These are phyloP conservation scores for Suillia variegata DNA, from an alignment of 2,888 invertebrate genomes.

Conservation along the genomic window DNA sequence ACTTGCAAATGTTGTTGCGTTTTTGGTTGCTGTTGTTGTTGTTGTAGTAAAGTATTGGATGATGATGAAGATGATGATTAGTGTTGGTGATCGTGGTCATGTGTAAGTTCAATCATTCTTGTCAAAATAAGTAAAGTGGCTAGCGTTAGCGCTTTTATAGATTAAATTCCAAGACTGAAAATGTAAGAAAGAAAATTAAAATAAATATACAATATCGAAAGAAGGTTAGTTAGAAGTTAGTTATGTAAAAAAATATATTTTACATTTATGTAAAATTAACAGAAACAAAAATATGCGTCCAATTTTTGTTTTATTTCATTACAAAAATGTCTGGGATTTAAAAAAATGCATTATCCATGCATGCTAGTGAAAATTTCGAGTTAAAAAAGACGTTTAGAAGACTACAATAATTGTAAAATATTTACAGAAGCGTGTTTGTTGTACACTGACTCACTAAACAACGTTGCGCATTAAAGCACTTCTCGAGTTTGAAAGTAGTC, in stretches of 20 bases:
- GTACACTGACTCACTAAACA: not conserved
- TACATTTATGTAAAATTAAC: not conserved
- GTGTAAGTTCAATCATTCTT: not conserved
- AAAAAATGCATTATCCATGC: too few relatives aligned
- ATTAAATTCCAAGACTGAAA: conserved; percentile 42
- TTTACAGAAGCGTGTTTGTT: not conserved
- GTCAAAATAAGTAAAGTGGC: not conserved
- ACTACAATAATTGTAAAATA: not conserved
- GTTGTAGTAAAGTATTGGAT: too few relatives aligned
- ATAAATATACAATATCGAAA: conserved; percentile 8
- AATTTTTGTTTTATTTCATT: not conserved
- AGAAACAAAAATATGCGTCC: not conserved
- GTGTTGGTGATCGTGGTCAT: not conserved
- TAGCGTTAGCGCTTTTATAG: conserved; percentile 8
- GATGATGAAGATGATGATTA: not conserved
- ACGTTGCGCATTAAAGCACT: not conserved
- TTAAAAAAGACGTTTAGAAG: not conserved
- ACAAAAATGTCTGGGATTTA: not conserved
- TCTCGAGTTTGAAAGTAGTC: not conserved
- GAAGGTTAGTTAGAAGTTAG: not conserved
- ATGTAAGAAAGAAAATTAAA: conserved; percentile 26
- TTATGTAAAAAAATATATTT: not conserved
- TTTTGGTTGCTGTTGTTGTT: not conserved
- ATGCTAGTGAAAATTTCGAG: too few relatives aligned
- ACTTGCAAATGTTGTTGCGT: not conserved